Evolutionary conservation across 1,140 invertebrate species (phyloP).

Genomic region (Drosophila fuyamai): DNA sequence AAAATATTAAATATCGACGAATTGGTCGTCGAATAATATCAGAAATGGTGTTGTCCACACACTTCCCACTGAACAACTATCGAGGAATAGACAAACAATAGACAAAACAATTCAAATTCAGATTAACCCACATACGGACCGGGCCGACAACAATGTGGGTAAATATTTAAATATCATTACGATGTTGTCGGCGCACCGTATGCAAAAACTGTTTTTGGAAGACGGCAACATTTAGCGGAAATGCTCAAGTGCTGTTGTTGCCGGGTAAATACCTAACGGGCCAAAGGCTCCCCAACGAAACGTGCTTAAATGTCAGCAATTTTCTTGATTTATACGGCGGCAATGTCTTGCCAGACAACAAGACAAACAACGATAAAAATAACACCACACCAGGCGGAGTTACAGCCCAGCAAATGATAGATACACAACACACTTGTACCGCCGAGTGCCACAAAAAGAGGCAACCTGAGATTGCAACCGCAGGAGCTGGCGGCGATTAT

Average conservation of each 20-base stretch:
- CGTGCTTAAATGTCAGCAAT: constrained; percentile 83
- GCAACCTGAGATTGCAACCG: constrained; percentile 49
- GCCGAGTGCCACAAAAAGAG: constrained; percentile 55
- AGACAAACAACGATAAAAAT: constrained; percentile 56
- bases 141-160: constrained; percentile 62
- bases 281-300: constrained; percentile 65
- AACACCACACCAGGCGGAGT: constrained; percentile 35
- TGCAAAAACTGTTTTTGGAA: constrained; percentile 62
- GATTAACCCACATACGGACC: constrained; percentile 77
- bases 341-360: constrained; percentile 72
- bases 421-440: constrained; percentile 67
- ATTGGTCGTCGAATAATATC: not conserved
- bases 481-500: constrained; percentile 64
- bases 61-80: constrained; percentile 17
- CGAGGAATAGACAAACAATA: constrained; percentile 51
- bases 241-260: constrained; percentile 64
- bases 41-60: not conserved
- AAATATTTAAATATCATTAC: constrained; percentile 83
- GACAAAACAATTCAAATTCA: constrained; percentile 73
- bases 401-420: constrained; percentile 65
- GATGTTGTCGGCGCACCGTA: constrained; percentile 32
- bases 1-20: not conserved
- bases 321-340: constrained; percentile 81
- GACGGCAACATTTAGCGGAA: constrained; percentile 70
- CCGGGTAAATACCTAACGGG: constrained; percentile 63